Evolutionary conservation across 2,797 vertebrate species (phyloP).

Genomic region (Myotis findleyi): DNA sequence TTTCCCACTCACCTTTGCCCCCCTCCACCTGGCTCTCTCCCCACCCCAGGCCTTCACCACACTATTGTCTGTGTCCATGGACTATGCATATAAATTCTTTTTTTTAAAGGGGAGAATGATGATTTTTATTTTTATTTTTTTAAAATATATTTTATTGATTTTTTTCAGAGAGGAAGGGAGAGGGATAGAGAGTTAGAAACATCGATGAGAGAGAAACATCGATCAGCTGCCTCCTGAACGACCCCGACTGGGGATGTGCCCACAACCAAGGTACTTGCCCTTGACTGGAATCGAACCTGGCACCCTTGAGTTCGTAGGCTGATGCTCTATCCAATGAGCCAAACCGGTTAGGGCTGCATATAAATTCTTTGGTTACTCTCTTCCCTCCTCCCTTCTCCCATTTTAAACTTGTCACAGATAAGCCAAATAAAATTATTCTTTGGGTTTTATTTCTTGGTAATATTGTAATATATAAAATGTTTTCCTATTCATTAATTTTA

Average conservation of each 20-base stretch:
- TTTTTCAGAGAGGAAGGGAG: no score
- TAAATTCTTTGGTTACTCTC: not conserved
- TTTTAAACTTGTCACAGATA: slow-evolving; percentile 47
- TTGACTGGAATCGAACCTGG: no score
- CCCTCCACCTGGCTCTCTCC: not conserved
- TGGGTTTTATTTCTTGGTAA: not conserved
- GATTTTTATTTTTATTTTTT: no score
- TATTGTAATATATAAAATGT: not conserved
- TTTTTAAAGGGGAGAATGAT: no score
- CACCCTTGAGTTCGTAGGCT: no score
- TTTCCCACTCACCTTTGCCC: not conserved
- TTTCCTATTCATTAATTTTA: slow-evolving; percentile 52
- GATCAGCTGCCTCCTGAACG: no score
- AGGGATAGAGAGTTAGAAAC: no score
- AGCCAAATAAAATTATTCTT: slow-evolving; percentile 34
- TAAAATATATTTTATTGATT: no score
- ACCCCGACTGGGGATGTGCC: no score
- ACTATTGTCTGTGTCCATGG: not conserved
- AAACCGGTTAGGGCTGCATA: not conserved
- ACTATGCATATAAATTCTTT: not conserved
- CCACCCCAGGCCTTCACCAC: not conserved
- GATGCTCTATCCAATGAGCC: no score
- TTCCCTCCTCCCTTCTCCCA: not conserved
- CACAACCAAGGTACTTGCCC: no score
- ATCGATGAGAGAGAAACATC: no score